A percentile compares a stretch with the other conserved stretches of the same genome.
Conservation (phyloP, 2,888 invertebrate species). For the Podabrus alpinus region DNA sequence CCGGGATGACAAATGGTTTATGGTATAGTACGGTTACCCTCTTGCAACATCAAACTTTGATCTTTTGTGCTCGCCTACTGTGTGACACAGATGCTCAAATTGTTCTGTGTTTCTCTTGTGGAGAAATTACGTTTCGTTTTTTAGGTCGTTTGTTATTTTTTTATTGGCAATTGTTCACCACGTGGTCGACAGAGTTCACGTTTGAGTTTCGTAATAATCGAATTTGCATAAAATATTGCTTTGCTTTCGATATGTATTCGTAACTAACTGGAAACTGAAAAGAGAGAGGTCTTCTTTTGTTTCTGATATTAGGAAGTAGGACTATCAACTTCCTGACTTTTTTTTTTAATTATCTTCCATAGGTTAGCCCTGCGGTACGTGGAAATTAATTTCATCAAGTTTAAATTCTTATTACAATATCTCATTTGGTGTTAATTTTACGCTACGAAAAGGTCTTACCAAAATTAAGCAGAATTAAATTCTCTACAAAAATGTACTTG, state of each 20-base stretch:
- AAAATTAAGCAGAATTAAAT: too few species aligned
- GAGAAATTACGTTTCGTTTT: slow-evolving; percentile 22
- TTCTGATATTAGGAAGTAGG: too few species aligned
- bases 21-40: slow-evolving; percentile 37
- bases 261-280: background rate
- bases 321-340: too few species aligned
- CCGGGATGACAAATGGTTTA: slow-evolving; percentile 48
- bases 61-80: slow-evolving; percentile 44
- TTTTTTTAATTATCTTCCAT: too few species aligned
- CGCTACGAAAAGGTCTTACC: too few species aligned
- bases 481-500: too few species aligned
- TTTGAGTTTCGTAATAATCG: background rate
- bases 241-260: too few species aligned
- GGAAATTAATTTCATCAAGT: too few species aligned
- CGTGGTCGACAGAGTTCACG: background rate
- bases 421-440: too few species aligned
- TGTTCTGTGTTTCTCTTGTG: slow-evolving; percentile 21
- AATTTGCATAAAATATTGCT: background rate
- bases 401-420: too few species aligned
- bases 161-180: background rate
- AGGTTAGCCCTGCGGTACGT: too few species aligned
- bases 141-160: slow-evolving; percentile 7
- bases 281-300: background rate
- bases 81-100: slow-evolving; percentile 39
- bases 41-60: slow-evolving; percentile 33